Percentiles rank a stretch among this genome's conserved stretches.
These are phyloP conservation scores for Parnassius apollo DNA, from an alignment of 2,888 invertebrate genomes.

Conservation along the genomic window DNA sequence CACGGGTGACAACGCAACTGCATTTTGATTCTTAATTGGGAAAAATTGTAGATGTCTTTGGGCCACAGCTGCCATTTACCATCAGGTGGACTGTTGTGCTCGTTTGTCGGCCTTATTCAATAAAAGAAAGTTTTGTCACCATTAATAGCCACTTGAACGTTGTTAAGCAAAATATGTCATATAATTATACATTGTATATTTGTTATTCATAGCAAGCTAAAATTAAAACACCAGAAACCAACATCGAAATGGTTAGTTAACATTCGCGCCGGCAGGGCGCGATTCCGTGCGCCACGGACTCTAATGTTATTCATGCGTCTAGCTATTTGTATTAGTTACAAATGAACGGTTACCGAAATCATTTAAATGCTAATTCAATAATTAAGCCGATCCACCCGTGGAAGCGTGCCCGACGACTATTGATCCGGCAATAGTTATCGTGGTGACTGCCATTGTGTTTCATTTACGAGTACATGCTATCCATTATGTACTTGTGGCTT, in stretches of 20 bases:
- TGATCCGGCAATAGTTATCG: slow-evolving; percentile 52
- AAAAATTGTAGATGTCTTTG: no score
- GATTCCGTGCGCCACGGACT: slow-evolving; percentile 45
- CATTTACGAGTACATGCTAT: slow-evolving; percentile 5
- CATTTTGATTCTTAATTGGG: no score
- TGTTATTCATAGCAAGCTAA: neutral
- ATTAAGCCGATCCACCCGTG: slow-evolving; percentile 76
- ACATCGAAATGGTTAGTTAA: slow-evolving; percentile 42
- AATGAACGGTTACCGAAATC: slow-evolving; percentile 82
- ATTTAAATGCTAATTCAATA: slow-evolving; percentile 83
- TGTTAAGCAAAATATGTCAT: no score
- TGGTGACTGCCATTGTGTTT: slow-evolving; percentile 32
- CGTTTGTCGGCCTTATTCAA: no score
- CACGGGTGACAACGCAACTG: no score
- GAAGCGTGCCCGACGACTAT: slow-evolving; percentile 61
- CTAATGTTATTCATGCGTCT: slow-evolving; percentile 75
- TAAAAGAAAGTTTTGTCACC: no score
- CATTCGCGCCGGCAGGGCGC: slow-evolving; percentile 59
- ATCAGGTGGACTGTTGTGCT: no score
- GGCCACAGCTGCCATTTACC: no score
- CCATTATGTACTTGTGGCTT: neutral
- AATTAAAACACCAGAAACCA: slow-evolving; percentile 30
- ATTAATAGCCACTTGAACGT: no score
- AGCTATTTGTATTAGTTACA: slow-evolving; percentile 81
- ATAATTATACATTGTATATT: no score